A percentile compares a stretch with the other conserved stretches of the same genome.
Evolutionary conservation across 2,888 invertebrate genomes (phyloP).

Genomic region (Sceliomorpha sp.): DNA sequence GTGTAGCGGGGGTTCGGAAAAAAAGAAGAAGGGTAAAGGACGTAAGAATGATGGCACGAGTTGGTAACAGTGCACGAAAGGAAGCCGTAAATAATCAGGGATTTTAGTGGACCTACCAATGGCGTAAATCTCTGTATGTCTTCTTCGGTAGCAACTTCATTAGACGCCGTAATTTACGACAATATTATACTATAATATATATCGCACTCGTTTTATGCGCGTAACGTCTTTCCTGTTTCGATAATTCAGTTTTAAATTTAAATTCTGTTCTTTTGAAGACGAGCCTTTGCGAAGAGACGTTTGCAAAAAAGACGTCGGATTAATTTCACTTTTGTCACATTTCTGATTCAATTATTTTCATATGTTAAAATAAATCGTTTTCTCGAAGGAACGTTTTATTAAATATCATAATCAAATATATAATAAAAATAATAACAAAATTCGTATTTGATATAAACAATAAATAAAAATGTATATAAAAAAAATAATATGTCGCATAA

Average conservation of each 20-base stretch:
- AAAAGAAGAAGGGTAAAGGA: conserved; percentile 9
- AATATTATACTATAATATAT: conserved; percentile 43
- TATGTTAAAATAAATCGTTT: too few relatives aligned
- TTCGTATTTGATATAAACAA: too few relatives aligned
- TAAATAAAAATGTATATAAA: too few relatives aligned
- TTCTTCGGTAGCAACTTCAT: conserved; percentile 70
- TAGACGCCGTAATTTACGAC: conserved; percentile 70
- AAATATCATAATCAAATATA: too few relatives aligned
- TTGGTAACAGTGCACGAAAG: conserved; percentile 11
- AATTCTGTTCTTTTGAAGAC: neutral
- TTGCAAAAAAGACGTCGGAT: too few relatives aligned
- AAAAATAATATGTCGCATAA: too few relatives aligned
- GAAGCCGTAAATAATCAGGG: conserved; percentile 64
- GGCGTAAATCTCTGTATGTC: conserved; percentile 66
- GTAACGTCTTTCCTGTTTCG: conserved; percentile 1
- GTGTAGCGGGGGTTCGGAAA: too few relatives aligned
- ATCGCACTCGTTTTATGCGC: conserved; percentile 1
- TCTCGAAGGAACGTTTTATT: too few relatives aligned
- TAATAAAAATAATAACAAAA: too few relatives aligned
- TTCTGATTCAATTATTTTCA: too few relatives aligned
- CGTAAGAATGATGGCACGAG: conserved; percentile 14
- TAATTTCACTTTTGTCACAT: too few relatives aligned
- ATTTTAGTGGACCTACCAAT: conserved; percentile 61
- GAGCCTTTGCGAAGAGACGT: too few relatives aligned
- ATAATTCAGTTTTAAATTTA: conserved; percentile 8